Evolutionary conservation across 2,113 vertebrate species (phyloP).

Genomic region (Abramis brama): DNA sequence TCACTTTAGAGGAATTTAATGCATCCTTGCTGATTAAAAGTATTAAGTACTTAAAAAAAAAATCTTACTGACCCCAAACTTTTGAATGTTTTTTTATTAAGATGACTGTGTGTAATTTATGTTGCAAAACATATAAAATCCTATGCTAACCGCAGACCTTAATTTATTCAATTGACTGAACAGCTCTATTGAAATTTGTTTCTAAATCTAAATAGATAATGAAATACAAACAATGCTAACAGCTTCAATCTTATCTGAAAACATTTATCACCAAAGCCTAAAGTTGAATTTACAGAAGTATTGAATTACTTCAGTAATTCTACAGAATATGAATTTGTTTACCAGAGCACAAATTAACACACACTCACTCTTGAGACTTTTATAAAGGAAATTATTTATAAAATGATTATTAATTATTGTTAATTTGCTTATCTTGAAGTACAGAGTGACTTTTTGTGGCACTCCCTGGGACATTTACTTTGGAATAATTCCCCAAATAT

Average conservation of each 20-base stretch:
- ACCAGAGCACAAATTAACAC: neutral
- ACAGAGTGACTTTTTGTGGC: neutral
- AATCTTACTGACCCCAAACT: neutral
- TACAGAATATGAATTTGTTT: neutral
- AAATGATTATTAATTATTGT: neutral
- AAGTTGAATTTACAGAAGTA: neutral
- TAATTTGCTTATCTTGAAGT: neutral
- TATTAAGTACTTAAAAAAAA: neutral
- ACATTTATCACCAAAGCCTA: neutral
- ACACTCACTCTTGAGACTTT: neutral
- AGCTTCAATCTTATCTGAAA: neutral
- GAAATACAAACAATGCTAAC: neutral
- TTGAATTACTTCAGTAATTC: too few species aligned
- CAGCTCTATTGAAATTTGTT: neutral
- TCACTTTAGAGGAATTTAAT: neutral
- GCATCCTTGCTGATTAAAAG: neutral
- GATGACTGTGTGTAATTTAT: neutral
- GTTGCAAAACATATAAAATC: too few species aligned
- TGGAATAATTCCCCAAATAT: constrained; percentile 22
- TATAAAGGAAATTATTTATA: neutral
- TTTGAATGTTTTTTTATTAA: neutral
- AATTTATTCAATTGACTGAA: neutral
- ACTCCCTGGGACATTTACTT: neutral
- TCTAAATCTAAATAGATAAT: neutral
- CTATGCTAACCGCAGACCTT: neutral